These are phyloP conservation scores for Biston betularia DNA, from an alignment of 2,888 invertebrate species.

Conservation along the genomic window DNA sequence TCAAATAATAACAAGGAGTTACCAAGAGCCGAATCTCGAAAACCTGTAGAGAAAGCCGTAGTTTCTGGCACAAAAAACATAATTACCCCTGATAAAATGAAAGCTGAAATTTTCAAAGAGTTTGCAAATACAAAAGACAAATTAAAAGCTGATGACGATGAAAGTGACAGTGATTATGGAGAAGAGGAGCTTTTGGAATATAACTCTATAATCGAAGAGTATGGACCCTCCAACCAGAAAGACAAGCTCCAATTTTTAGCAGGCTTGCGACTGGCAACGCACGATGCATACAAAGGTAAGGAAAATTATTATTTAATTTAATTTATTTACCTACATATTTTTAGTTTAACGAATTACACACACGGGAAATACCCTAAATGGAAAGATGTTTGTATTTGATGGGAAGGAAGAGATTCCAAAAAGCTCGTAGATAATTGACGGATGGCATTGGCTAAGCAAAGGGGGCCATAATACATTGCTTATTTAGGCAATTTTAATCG, in stretches of 20 bases:
- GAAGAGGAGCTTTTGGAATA: slow-evolving; percentile 81
- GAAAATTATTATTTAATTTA: not conserved
- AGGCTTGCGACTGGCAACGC: slow-evolving; percentile 88
- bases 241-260: slow-evolving; percentile 87
- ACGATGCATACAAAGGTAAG: slow-evolving; percentile 87
- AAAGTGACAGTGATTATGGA: slow-evolving; percentile 81
- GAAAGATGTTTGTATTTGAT: too few relatives aligned
- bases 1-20: slow-evolving; percentile 61
- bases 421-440: not conserved
- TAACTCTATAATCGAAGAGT: slow-evolving; percentile 82
- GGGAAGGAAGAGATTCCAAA: not conserved
- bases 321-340: too few relatives aligned
- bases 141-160: slow-evolving; percentile 71
- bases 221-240: slow-evolving; percentile 72
- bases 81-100: slow-evolving; percentile 76
- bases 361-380: too few relatives aligned
- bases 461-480: not conserved
- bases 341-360: too few relatives aligned
- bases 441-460: not conserved
- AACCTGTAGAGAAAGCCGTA: slow-evolving; percentile 49
- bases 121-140: slow-evolving; percentile 62
- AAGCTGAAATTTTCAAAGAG: slow-evolving; percentile 74
- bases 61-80: slow-evolving; percentile 53
- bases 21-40: slow-evolving; percentile 52
- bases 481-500: too few relatives aligned